Evolutionary conservation across 30 jellyfish, hydroid and myxozoan species (phyloP), one percentile per base, ranked within the genome.

Genomic region (Nemopilema nomurai): DNA sequence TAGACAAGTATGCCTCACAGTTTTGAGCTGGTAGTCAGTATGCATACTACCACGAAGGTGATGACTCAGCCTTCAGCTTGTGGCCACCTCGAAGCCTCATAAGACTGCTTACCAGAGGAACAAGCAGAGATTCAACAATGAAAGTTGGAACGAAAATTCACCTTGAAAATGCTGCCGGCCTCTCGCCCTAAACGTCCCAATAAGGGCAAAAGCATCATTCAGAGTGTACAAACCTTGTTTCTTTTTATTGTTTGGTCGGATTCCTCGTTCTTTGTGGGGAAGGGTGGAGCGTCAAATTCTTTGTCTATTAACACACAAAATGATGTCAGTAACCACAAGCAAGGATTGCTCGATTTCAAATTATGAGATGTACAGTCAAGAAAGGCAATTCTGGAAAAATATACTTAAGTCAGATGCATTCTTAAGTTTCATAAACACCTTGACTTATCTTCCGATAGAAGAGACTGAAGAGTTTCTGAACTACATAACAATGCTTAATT

Each of bases 21-120:
- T 95, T 95, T 89, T 96, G 98, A 49, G 97, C 97, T 32, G 97
- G 99, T 29, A 95, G 81, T 49, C 99, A 95, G 80, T 95, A 95
- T 95, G 99, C 99, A 17, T 95, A 95, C 69, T 95, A 95, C 67
- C 99, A 95, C 77, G 99, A 95, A 63, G 99, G 96, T 0, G 99
- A 95, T 95, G 99, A 95, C 41, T 65, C 97, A 21, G 77, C 97
- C 67, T 95, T 95, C 85, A 90, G 84, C 74, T 95, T 86, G 99
- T 95, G 51, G 99, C 90, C 77, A 95, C 99, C 9, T 89, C 99
- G 17, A 95, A 95, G 68, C 99, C 99, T 32, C 99, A 95, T 77
- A 95, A 90, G 75, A 95, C 99, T 18, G 97, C 99, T 19, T 95
- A 95, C 51, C 99, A 95, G 69, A 90, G 94, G 69, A 95, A 95